Evolutionary conservation across 2,888 invertebrate species (phyloP), one percentile per base, ranked within the genome.

Genomic region (Argyra leucocephala): DNA sequence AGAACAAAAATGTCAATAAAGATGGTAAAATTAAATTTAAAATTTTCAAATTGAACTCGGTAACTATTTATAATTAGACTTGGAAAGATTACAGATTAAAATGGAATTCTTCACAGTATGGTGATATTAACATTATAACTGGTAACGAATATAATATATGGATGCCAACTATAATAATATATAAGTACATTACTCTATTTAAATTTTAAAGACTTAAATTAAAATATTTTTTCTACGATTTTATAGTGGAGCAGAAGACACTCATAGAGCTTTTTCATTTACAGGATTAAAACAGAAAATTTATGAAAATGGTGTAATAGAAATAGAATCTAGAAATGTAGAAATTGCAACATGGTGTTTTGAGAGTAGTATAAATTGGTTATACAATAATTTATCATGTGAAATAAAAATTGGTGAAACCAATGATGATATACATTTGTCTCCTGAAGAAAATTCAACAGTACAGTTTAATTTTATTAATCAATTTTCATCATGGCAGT

Each of bases 1-100:
- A 70, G 70, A 37, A 74, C 81, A 15, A 74, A 78, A 22, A 78
- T 82, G 67, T 73, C 75, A 62, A 71, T 82, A 7, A 71, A 76
- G 66, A 68, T 83, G 77, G 82, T 82, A 76, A 66, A 63, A 57
- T 61, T 59, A 37, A 31, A 23, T 21, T 61, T 18, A 21, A 22
- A 63, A 63, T 58, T 63, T 65, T 36, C 64, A 60, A 57, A 48
- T 9, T 48, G 3, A 48, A 18, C 18, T 48, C 15, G 12, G 5
- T 10, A 37, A 37, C 5, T 18, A 18, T 18, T 68, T 78, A 57
- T 79, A 48, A 73, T n/a, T n/a, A 87, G 87, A 79, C 76, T 68
- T 89, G 89, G 89, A 77, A 73, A 0, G 88, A 88, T 70, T 77
- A 82, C 18, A 84, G 83, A 67, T 76, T 88, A 71, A 76, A 79